Conservation (phyloP, 2,888 invertebrate genomes). For the Amphipyra berbera region DNA sequence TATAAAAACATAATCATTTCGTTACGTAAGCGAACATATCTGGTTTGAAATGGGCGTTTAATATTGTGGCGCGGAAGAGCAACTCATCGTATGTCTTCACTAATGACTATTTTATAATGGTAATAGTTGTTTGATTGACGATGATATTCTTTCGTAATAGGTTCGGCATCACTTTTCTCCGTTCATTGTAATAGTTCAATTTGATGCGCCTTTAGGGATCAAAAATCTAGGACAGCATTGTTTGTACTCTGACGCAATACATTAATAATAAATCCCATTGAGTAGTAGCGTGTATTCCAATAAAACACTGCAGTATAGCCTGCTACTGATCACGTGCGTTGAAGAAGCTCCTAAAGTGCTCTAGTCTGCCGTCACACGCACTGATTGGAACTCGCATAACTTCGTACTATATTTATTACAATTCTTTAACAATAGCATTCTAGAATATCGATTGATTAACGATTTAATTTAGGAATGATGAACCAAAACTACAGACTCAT, state of each 20-base stretch:
- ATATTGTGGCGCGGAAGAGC: conserved; percentile 36
- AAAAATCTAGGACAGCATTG: conserved; percentile 46
- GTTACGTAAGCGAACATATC: conserved; percentile 50
- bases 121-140: conserved; percentile 53
- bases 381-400: conserved; percentile 64
- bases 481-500: background rate
- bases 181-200: conserved; percentile 45
- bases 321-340: conserved; percentile 61
- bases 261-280: conserved; percentile 49
- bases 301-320: conserved; percentile 50
- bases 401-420: conserved; percentile 44
- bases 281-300: conserved; percentile 33
- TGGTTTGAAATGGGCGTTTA: conserved; percentile 41
- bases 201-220: conserved; percentile 38
- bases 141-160: conserved; percentile 59
- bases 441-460: conserved; percentile 15
- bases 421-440: conserved; percentile 26
- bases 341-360: conserved; percentile 68
- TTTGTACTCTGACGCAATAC: conserved; percentile 24
- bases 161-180: conserved; percentile 31
- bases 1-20: conserved; percentile 40
- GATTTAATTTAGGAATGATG: background rate
- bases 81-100: conserved; percentile 43
- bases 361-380: conserved; percentile 62
- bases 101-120: conserved; percentile 58